phyloP scores from a whole-genome alignment of 1,140 invertebrate species.

The Drosophila melanica region DNA sequence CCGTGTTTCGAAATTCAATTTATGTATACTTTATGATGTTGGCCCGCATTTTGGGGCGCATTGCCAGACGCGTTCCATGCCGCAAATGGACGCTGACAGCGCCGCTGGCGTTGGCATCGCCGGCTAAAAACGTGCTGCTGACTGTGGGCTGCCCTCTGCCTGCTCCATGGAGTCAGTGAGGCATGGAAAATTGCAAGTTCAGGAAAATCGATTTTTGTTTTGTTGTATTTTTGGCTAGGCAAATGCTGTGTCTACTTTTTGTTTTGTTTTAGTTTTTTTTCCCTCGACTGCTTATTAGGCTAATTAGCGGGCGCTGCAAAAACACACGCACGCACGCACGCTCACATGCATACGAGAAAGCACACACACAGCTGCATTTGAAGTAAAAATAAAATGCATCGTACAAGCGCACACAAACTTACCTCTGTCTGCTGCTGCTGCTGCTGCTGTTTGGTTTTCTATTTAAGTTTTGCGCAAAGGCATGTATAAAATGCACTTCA shows the following conservation, averaged over 20 bases:
- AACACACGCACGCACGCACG: slow-evolving; percentile 12
- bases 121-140: slow-evolving; percentile 13
- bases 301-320: slow-evolving; percentile 35
- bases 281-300: slow-evolving; percentile 30
- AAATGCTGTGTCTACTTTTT: slow-evolving; percentile 19
- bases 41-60: slow-evolving; percentile 34
- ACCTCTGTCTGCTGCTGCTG: slow-evolving; percentile 31
- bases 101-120: slow-evolving; percentile 15
- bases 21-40: slow-evolving; percentile 77
- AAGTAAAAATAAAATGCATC: slow-evolving; percentile 38
- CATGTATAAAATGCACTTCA: slow-evolving; percentile 46
- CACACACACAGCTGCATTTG: slow-evolving; percentile 13
- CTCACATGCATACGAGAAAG: neutral
- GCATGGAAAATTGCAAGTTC: slow-evolving; percentile 75
- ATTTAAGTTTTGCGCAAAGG: slow-evolving; percentile 42
- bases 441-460: slow-evolving; percentile 23
- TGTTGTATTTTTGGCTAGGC: slow-evolving; percentile 56
- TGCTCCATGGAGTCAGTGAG: slow-evolving; percentile 61
- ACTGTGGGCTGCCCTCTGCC: slow-evolving; percentile 17
- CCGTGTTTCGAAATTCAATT: slow-evolving; percentile 81
- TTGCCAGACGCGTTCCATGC: slow-evolving; percentile 46
- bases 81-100: slow-evolving; percentile 31
- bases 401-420: slow-evolving; percentile 12
- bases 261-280: neutral
- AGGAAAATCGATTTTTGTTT: slow-evolving; percentile 74